Evolutionary conservation across 1,140 invertebrate genomes (phyloP).

Genomic region (Zaprionus capensis): DNA sequence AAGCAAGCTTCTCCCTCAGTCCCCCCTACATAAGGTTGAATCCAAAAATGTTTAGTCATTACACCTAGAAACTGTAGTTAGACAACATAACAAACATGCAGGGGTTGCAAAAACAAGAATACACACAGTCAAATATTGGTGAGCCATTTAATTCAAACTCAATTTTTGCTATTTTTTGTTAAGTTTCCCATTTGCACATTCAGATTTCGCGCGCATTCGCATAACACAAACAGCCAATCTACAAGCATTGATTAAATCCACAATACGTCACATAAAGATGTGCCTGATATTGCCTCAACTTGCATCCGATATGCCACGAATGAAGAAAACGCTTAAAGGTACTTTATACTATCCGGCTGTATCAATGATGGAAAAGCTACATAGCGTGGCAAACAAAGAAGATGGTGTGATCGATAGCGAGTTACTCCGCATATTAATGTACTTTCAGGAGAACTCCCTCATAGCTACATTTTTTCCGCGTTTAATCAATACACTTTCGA

Average conservation of each 20-base stretch:
- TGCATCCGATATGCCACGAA: not conserved
- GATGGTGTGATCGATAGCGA: not conserved
- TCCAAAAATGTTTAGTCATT: not conserved
- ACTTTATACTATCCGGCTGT: not conserved
- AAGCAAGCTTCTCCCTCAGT: not conserved
- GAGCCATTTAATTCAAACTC: not conserved
- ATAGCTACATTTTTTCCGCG: not conserved
- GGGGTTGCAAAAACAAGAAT: not conserved
- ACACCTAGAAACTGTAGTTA: not conserved
- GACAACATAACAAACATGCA: conserved; percentile 4
- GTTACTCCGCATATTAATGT: not conserved
- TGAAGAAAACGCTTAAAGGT: not conserved
- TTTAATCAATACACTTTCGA: not conserved
- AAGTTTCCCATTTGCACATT: not conserved
- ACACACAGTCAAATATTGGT: not conserved
- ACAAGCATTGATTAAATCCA: not conserved
- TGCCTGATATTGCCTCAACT: not conserved
- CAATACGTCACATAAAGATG: not conserved
- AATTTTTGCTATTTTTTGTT: not conserved
- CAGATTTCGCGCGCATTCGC: conserved; percentile 18
- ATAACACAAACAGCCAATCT: conserved; percentile 7
- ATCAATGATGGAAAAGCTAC: not conserved
- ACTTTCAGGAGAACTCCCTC: not conserved
- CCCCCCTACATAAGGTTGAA: not conserved
- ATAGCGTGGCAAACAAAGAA: too few relatives aligned